Evolutionary conservation across 2,888 invertebrate species (phyloP).

Genomic region (Bhutanitis thaidina): DNA sequence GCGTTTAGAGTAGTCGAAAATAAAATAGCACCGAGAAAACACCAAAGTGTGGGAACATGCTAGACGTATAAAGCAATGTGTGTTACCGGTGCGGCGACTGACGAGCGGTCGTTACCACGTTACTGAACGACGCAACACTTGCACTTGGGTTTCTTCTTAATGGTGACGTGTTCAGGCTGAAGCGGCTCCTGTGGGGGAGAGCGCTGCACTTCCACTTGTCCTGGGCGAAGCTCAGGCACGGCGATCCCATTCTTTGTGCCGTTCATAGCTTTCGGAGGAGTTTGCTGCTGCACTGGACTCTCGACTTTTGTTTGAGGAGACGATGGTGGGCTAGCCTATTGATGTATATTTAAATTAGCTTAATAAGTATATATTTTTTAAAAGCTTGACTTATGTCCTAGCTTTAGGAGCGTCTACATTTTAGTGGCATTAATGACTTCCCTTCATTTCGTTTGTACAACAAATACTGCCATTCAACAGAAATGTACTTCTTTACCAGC

Average conservation of each 20-base stretch:
- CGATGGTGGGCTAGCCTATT: constrained; percentile 55
- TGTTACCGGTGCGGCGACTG: constrained; percentile 46
- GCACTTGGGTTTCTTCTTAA: constrained; percentile 97
- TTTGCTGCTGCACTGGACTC: constrained; percentile 50
- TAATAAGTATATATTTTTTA: neutral
- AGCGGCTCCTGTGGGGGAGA: constrained; percentile 87
- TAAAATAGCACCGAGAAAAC: constrained; percentile 61
- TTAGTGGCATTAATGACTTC: too few relatives aligned
- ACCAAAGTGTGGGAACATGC: constrained; percentile 40
- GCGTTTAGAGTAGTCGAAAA: constrained; percentile 34
- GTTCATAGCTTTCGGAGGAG: constrained; percentile 63
- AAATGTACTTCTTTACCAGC: too few relatives aligned
- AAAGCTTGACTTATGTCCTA: too few relatives aligned
- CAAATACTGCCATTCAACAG: too few relatives aligned
- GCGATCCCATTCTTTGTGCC: constrained; percentile 72
- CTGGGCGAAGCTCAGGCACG: constrained; percentile 58
- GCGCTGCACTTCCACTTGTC: constrained; percentile 85
- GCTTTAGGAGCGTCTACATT: too few relatives aligned
- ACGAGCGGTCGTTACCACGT: constrained; percentile 31
- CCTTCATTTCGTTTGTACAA: too few relatives aligned
- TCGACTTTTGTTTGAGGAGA: constrained; percentile 61
- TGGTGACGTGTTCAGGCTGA: constrained; percentile 94
- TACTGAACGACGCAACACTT: constrained; percentile 97
- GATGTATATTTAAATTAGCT: neutral
- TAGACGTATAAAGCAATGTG: constrained; percentile 42